Evolutionary conservation across 2,113 vertebrate species (phyloP).

Genomic region (Mus musculus): GRCm39 chr10:40463501-40464000

Average conservation of each 20-base stretch:
- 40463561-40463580: slow-evolving; percentile 90
- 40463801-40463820: background rate
- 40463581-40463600: slow-evolving; percentile 90
- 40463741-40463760: background rate
- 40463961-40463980: background rate
- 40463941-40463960: background rate
- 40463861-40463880: background rate
- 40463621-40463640: slow-evolving; percentile 87
- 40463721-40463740: background rate
- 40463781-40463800: background rate
- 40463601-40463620: slow-evolving; percentile 90
- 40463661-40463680: background rate
- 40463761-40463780: background rate
- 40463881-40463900: background rate
- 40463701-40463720: background rate
- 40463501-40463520: slow-evolving; percentile 94
- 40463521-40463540: slow-evolving; percentile 91
- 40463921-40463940: background rate
- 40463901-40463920: background rate
- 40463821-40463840: background rate
- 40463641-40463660: background rate
- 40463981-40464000: too few species aligned
- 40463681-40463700: background rate
- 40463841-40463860: background rate
- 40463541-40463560: slow-evolving; percentile 93